Evolutionary conservation across 2,113 vertebrate species (phyloP), one percentile per base, ranked within the genome.

Genomic region (Progne subis): DNA sequence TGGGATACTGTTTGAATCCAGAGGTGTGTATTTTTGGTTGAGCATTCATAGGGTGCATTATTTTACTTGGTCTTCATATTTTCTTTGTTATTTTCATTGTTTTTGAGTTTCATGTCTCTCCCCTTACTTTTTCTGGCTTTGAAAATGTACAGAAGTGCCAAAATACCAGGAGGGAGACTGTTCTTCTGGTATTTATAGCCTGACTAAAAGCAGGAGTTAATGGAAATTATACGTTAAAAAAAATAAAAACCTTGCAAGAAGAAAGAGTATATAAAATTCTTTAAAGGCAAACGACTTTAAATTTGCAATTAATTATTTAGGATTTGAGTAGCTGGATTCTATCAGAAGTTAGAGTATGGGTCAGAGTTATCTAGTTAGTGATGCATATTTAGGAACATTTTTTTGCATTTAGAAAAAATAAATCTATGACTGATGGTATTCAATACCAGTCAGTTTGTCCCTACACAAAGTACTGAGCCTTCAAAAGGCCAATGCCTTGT

Each of bases 101-200:
- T 90, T 94, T 92, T 96, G 44, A 83, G 82, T 90, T 93, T 91
- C 37, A 8, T 92, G 71, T 95, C 88, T 88, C 90, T 88, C 61
- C 49, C 61, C 75, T 96, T 92, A 96, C 92, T 95, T 96, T 96
- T 93, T 95, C 96, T 97, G 95, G 95, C 94, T 86, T 94, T 86
- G 76, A 96, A 92, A 96, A 90, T 64, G 55, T 72, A 86, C 82
- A 68, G 53, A 94, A 90, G 82, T 95, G 96, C 96, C 96, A 97
- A 97, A 97, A 97, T 96, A 96, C 90, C 93, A 92, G 76, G 57
- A 96, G 76, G 29, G 86, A 96, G 90, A 92, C 92, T 95, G 95
- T 88, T 96, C 72, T 94, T 95, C 72, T 95, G 93, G 92, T 96
- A 97, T 96, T 97, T 97, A 96, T 90, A 93, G 90, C 72, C 76